Base-by-base conservation (phyloP, 2,113 vertebrate species). In the Apteryx owenii region DNA sequence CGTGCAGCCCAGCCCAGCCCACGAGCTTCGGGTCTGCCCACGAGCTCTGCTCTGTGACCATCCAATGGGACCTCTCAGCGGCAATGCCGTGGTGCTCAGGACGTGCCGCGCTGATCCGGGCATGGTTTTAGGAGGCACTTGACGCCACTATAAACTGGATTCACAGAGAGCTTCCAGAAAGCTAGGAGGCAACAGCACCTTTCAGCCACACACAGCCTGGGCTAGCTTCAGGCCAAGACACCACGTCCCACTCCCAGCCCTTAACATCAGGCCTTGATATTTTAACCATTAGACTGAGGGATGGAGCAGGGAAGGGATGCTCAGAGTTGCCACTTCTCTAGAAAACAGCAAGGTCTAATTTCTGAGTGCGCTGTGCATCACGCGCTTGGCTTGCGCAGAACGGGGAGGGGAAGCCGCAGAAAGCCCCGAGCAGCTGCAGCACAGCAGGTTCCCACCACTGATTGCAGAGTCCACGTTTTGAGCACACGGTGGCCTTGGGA, bases 321-420 rank as follows among this genome's bases (percentile, higher is more conserved):
- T 93, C 31, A 4, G 95, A 97, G 95, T 89, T 97, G 95, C 97
- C 96, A 96, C 95, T 78, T 90, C 76, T 78, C 97, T 93, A 91
- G 73, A 79, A 93, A 97, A 82, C 1, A 83, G 85, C 25, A 15
- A 44, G 83, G 18, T 18, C n/a, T 51, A 11, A 83, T 23, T 48
- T 26, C 40, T 14, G 53, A 22, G 13, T 3, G 42, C 48, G 78
- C 53, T 93, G 61, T 64, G 84, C 91, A 70, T 92, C 4, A 0
- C 46, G 75, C 70, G 42, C 65, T 1, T 2, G 65, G 65, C 79
- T 91, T 3, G 4, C 64, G 80, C 50, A 31, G 33, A 85, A 38
- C 0, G 0, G 68, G 68, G 91, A 51, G 70, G 60, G 82, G 36
- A 46, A 75, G 79, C 68, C 65, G 31, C 78, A 36, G 51, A 81